Base-by-base conservation (phyloP, 2,888 invertebrate genomes). In the Pocota personata region DNA sequence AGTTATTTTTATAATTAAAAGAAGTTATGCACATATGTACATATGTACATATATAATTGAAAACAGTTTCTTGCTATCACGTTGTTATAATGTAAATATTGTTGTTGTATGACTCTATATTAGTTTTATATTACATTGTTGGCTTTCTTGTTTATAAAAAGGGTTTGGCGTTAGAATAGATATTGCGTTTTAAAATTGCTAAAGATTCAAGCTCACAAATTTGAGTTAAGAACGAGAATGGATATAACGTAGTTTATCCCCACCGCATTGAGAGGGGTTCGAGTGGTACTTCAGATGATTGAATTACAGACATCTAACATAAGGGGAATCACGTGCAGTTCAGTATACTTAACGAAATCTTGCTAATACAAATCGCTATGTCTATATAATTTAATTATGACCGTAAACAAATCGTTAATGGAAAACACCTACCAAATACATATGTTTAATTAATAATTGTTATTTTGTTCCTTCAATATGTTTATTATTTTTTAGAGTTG, bases 171-270 rank as follows among this genome's bases (percentile, higher is more conserved):
- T 10, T 48, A 21, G 10, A 21, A 48, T 12, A 48, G 21, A 21
- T 48, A 48, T 7, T 21, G 10, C 21, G 48, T 21, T 21, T 43
- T 12, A 21, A 1, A 1, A 21, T 48, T 48, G 10, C 3, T 19
- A 21, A 16, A 43, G 7, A 48, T 21, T 21, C 4, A 48, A 48
- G 8, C 4, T 16, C 2, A 16, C 16, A 43, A 16, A 43, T 16
- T 40, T 2, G 14, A 21, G 21, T 16, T 21, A 12, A 21, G 48
- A 6, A 21, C 3, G 19, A 10, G 21, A 21, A 16, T 40, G 30
- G 40, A 52, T 76, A 37, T 40, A 69, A 60, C 69, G 77, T 27
- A 60, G 40, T 77, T 77, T 32, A 69, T 77, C 30, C 27, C 30
- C 4, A 46, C 27, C 2, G 43, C 57, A 64, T 57, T 66, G 5